Evolutionary conservation across 2,888 invertebrate genomes (phyloP), one percentile per base, ranked within the genome.

Genomic region (Oligia latruncula): DNA sequence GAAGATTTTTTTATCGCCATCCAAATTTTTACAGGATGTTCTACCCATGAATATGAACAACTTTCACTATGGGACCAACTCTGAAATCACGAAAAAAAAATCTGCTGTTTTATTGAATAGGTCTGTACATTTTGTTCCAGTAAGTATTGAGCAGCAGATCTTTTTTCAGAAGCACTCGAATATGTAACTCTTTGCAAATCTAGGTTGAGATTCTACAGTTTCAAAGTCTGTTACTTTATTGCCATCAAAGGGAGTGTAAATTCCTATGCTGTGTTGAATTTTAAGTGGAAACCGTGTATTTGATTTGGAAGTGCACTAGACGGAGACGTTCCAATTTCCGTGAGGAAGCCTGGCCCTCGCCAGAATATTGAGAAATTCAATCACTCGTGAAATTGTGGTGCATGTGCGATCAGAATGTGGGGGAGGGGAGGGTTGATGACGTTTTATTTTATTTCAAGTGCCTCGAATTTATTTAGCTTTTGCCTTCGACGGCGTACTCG

Each of bases 281-380:
- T 74, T 74, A 64, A 86, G 60, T 67, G n/a, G 35, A 55, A 71
- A 65, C 35, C 71, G 67, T 78, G 71, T 62, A 74, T 84, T 86
- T 74, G 84, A 86, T 65, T 70, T 62, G 62, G 60, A 55, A 60
- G 49, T 71, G 55, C 74, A 73, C 68, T 43, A 6, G 70, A 20
- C 43, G 68, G 67, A 80, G 87, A 84, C 86, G 86, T 83, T 81
- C 77, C 85, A 85, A 88, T 89, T 87, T 83, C 86, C 88, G 78
- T 73, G 23, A 49, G 60, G 68, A 77, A 81, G 81, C 85, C 52
- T 65, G 84, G 64, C 62, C 66, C 71, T 62, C 49, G 55, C 58
- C 64, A 58, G 68, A 78, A 78, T 86, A 74, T 78, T 65, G 74
- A 65, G 83, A 55, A 60, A 71, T 82, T 78, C 83, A 74, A 79